A percentile compares a stretch with the other conserved stretches of the same genome.
Conservation (phyloP, 2,888 invertebrate genomes). For the Gisinianus flammeolus region DNA sequence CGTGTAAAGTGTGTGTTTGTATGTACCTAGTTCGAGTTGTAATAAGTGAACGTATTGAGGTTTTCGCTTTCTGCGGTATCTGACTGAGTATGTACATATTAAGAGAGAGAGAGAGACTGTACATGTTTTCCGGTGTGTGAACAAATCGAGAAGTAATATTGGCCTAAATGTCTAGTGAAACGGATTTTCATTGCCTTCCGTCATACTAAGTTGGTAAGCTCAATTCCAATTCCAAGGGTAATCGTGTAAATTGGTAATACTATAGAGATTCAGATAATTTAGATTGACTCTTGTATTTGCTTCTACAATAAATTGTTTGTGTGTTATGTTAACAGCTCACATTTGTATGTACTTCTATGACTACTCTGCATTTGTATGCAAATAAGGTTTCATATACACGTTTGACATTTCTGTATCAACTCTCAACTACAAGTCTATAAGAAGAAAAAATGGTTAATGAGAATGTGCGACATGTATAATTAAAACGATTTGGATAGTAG, state of each 20-base stretch:
- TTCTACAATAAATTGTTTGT: not conserved
- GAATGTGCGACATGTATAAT: not conserved
- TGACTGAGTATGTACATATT: no score
- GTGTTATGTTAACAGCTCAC: not conserved
- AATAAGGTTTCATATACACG: no score
- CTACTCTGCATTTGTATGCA: no score
- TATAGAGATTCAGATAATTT: not conserved
- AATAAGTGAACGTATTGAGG: conserved; percentile 6
- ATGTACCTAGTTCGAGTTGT: no score
- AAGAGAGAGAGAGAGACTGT: conserved; percentile 7
- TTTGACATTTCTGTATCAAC: no score
- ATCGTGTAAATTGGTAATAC: conserved; percentile 1
- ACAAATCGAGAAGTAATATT: conserved; percentile 37
- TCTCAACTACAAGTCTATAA: no score
- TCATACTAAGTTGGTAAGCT: conserved; percentile 34
- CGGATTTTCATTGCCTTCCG: conserved; percentile 44
- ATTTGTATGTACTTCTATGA: no score
- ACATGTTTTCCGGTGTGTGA: conserved; percentile 43
- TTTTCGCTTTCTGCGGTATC: conserved; percentile 46
- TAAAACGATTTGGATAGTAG: not conserved
- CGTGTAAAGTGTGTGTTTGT: no score
- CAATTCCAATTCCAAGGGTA: conserved; percentile 42
- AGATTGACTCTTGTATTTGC: conserved; percentile 10
- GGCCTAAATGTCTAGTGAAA: conserved; percentile 45
- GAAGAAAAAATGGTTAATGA: not conserved